Percentiles rank a stretch among this genome's conserved stretches.
Evolutionary conservation across 2,888 invertebrate species (phyloP).

Genomic region (Oligia fasciuncula): DNA sequence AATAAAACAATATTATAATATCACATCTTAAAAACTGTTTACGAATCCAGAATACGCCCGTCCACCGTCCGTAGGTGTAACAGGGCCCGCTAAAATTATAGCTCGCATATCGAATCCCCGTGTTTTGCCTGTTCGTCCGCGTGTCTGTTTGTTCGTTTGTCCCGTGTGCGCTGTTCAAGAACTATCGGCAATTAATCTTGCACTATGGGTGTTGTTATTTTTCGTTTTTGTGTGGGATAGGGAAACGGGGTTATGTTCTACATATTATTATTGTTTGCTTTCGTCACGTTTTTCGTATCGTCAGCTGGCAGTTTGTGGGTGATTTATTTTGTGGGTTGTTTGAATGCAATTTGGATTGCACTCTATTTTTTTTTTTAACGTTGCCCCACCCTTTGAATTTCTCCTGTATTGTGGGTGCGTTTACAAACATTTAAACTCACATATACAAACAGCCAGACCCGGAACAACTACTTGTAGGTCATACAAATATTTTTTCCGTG

Average conservation of each 20-base stretch:
- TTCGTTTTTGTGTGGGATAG: conserved; percentile 52
- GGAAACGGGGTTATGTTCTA: conserved; percentile 18
- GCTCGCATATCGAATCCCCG: conserved; percentile 84
- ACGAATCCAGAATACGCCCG: conserved; percentile 73
- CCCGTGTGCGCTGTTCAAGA: conserved; percentile 71
- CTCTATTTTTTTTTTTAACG: neutral
- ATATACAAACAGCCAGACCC: too few species aligned
- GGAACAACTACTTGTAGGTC: too few species aligned
- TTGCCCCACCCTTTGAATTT: too few species aligned
- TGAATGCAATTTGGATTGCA: neutral
- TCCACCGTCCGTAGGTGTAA: conserved; percentile 83
- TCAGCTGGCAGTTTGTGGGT: conserved; percentile 10
- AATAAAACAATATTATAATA: neutral
- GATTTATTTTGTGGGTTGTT: conserved; percentile 17
- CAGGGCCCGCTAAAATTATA: conserved; percentile 86
- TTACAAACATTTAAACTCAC: too few species aligned
- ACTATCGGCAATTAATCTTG: conserved; percentile 87
- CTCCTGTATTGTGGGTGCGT: too few species aligned
- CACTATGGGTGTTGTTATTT: conserved; percentile 68
- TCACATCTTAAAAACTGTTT: neutral
- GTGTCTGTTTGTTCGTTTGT: conserved; percentile 77
- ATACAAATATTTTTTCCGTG: too few species aligned
- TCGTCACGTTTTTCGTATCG: conserved; percentile 44
- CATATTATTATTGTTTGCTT: conserved; percentile 28
- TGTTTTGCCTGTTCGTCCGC: conserved; percentile 82